phyloP scores from a whole-genome alignment of 2,797 vertebrate genomes.

The Argentina silus region DNA sequence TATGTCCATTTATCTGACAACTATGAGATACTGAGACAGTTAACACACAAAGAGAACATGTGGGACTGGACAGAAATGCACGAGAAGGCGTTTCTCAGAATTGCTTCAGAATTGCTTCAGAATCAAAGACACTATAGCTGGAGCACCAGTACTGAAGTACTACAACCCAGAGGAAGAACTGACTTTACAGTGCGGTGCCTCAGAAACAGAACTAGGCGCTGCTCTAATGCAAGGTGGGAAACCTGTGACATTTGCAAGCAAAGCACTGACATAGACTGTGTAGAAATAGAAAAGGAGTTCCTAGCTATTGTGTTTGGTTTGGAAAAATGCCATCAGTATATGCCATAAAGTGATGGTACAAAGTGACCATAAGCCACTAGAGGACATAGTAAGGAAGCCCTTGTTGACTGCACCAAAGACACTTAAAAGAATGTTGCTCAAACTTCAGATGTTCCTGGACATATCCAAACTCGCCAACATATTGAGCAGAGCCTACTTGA shows the following conservation, averaged over 20 bases:
- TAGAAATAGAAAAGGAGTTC: neutral
- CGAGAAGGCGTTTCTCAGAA: slow-evolving; percentile 20
- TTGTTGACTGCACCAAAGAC: slow-evolving; percentile 26
- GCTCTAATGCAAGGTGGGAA: slow-evolving; percentile 30
- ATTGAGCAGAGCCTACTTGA: slow-evolving; percentile 25
- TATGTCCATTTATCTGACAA: neutral
- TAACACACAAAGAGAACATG: slow-evolving; percentile 19
- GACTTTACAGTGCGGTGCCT: slow-evolving; percentile 30
- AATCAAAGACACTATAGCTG: slow-evolving; percentile 26
- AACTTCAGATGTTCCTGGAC: slow-evolving; percentile 26
- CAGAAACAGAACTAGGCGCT: slow-evolving; percentile 26
- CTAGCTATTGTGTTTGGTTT: slow-evolving; percentile 29
- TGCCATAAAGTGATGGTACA: slow-evolving; percentile 13
- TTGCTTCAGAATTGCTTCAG: too few species aligned
- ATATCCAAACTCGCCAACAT: slow-evolving; percentile 28
- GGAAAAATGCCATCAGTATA: slow-evolving; percentile 34
- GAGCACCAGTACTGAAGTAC: slow-evolving; percentile 24
- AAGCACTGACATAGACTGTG: slow-evolving; percentile 28
- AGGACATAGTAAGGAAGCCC: slow-evolving; percentile 23
- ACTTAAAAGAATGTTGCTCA: slow-evolving; percentile 36
- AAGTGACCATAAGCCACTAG: slow-evolving; percentile 32
- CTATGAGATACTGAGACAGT: slow-evolving; percentile 17
- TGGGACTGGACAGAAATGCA: slow-evolving; percentile 22
- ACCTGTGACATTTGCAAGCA: slow-evolving; percentile 34
- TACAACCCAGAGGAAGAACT: slow-evolving; percentile 17